Evolutionary conservation across 2,113 vertebrate genomes (phyloP).

Genomic region (Petromus typicus): DNA sequence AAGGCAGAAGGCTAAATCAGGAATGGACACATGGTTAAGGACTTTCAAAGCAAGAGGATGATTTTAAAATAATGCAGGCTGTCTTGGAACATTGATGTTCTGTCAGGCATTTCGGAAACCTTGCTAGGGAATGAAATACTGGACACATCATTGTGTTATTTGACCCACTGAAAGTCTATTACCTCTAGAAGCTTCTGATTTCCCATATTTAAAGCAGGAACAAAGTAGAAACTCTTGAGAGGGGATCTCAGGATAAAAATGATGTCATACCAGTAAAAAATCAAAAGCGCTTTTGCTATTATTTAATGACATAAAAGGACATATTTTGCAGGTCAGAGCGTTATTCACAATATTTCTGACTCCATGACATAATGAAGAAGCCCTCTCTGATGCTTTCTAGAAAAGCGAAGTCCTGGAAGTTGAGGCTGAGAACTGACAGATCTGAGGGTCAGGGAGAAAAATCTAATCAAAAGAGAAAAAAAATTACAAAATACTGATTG

Average conservation of each 20-base stretch:
- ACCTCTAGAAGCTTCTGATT: not conserved
- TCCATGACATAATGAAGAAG: not conserved
- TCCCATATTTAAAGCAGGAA: slow-evolving; percentile 45
- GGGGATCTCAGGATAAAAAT: not conserved
- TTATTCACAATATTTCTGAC: not conserved
- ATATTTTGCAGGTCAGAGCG: not conserved
- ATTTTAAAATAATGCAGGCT: slow-evolving; percentile 19
- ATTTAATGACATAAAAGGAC: slow-evolving; percentile 14
- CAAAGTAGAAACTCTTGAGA: not conserved
- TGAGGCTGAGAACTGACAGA: not conserved
- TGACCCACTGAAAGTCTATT: not conserved
- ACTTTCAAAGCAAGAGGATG: slow-evolving; percentile 42
- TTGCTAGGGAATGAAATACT: not conserved
- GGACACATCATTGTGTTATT: not conserved
- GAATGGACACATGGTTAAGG: slow-evolving; percentile 48
- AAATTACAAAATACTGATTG: slow-evolving; percentile 6
- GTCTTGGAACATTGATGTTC: not conserved
- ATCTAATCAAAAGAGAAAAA: not conserved
- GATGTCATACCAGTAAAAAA: slow-evolving; percentile 17
- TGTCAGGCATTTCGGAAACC: slow-evolving; percentile 28
- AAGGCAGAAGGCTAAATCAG: slow-evolving; percentile 13
- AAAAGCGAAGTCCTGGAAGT: not conserved
- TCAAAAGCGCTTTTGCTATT: not conserved
- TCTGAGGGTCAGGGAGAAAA: not conserved
- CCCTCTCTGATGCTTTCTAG: not conserved